phyloP scores from a whole-genome alignment of 2,888 invertebrate genomes.

The Nysson spinosus region DNA sequence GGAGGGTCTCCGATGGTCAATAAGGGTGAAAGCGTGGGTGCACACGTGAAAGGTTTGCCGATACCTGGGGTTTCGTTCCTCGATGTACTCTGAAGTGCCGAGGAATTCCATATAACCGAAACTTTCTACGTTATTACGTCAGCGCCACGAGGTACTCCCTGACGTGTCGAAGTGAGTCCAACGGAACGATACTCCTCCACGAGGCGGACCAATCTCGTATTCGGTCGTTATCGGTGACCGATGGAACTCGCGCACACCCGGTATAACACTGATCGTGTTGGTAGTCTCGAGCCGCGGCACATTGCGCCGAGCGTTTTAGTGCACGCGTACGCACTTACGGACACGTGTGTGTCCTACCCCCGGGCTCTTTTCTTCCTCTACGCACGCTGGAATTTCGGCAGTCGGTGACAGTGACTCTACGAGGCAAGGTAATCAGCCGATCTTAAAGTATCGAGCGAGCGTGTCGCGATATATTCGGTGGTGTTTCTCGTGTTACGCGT shows the following conservation, averaged over 20 bases:
- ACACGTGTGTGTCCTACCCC: slow-evolving; percentile 28
- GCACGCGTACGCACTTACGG: slow-evolving; percentile 42
- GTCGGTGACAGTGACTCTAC: slow-evolving; percentile 43
- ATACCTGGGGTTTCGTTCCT: no score
- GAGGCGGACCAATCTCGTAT: slow-evolving; percentile 51
- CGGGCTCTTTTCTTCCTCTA: neutral
- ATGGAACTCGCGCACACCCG: slow-evolving; percentile 40
- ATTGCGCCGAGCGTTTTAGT: slow-evolving; percentile 43
- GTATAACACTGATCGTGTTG: slow-evolving; percentile 30
- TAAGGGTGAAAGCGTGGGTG: no score
- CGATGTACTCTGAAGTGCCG: no score
- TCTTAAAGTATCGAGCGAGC: slow-evolving; percentile 4
- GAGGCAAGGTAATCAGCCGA: slow-evolving; percentile 46
- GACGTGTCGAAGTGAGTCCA: neutral
- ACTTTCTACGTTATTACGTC: slow-evolving; percentile 21
- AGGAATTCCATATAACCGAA: slow-evolving; percentile 3
- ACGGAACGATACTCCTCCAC: slow-evolving; percentile 25
- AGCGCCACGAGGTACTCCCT: slow-evolving; percentile 7
- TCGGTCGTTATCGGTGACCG: slow-evolving; percentile 53
- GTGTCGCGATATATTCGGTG: neutral
- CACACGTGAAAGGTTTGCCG: no score
- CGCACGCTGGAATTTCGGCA: slow-evolving; percentile 41
- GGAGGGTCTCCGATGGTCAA: no score
- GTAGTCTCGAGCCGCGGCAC: slow-evolving; percentile 15
- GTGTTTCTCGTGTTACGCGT: neutral